phyloP scores from a whole-genome alignment of 2,888 invertebrate genomes.

The Carcina quercana region DNA sequence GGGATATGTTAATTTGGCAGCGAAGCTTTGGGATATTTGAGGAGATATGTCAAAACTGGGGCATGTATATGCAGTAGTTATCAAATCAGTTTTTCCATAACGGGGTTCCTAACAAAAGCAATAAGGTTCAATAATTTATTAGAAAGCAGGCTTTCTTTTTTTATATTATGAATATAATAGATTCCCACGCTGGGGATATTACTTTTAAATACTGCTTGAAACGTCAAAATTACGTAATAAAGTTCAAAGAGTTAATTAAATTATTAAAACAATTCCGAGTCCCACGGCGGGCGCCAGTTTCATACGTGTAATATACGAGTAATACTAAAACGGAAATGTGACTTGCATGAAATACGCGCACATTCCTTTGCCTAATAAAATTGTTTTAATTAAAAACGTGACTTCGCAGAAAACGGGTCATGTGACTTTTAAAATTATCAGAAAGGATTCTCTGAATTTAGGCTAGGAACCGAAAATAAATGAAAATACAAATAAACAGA shows the following conservation, averaged over 20 bases:
- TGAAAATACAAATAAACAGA: too few relatives aligned
- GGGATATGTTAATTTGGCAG: too few relatives aligned
- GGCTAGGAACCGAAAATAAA: too few relatives aligned
- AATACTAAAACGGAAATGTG: conserved; percentile 13
- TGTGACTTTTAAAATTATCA: conserved; percentile 8
- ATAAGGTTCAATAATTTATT: too few relatives aligned
- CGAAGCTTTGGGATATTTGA: too few relatives aligned
- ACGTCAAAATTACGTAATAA: conserved; percentile 1
- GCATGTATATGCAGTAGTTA: too few relatives aligned
- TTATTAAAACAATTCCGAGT: conserved; percentile 11
- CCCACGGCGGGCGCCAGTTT: conserved; percentile 34
- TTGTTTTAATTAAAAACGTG: conserved; percentile 53
- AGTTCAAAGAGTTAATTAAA: conserved; percentile 8
- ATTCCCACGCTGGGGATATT: too few relatives aligned
- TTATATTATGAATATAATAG: too few relatives aligned
- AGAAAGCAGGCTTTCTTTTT: too few relatives aligned
- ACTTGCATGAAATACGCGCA: conserved; percentile 22
- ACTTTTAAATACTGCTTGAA: neutral
- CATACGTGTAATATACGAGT: conserved; percentile 10
- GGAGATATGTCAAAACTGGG: too few relatives aligned
- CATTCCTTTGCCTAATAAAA: conserved; percentile 13
- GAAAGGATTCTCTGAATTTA: neutral
- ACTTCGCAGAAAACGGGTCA: conserved; percentile 33
- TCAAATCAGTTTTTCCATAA: too few relatives aligned
- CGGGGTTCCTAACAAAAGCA: too few relatives aligned